Evolutionary conservation across 2,888 invertebrate genomes (phyloP).

Genomic region (Erebia palarica): DNA sequence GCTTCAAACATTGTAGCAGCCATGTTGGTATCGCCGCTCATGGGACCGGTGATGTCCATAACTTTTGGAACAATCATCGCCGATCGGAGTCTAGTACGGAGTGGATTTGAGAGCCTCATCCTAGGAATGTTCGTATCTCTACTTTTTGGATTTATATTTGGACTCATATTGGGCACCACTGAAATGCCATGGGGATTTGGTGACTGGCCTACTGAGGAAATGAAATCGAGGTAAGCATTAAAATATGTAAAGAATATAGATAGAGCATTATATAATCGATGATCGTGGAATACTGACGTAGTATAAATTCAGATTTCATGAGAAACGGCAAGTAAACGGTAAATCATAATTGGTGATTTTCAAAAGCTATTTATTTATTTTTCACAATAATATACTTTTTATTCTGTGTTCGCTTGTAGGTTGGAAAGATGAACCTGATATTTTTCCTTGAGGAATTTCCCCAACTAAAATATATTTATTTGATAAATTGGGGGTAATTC

Average conservation of each 20-base stretch:
- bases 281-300: no score
- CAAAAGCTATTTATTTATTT: no score
- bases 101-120: conserved; percentile 86
- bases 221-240: conserved; percentile 85
- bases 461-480: no score
- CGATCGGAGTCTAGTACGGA: conserved; percentile 85
- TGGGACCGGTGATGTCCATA: conserved; percentile 94
- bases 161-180: conserved; percentile 87
- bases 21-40: conserved; percentile 89
- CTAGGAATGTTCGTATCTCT: conserved; percentile 89
- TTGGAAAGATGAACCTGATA: no score
- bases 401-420: no score
- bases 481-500: conserved; percentile 7
- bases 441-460: no score
- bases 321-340: no score
- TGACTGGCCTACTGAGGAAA: conserved; percentile 91
- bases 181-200: conserved; percentile 89
- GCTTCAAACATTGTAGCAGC: conserved; percentile 91
- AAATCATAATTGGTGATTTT: no score
- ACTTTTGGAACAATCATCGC: conserved; percentile 92
- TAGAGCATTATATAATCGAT: no score
- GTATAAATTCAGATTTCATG: no score
- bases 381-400: no score
- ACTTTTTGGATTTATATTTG: conserved; percentile 90
- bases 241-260: no score